A percentile compares a stretch with the other conserved stretches of the same genome.
Conservation (phyloP, 2,888 invertebrate species). For the Aradus depressus region DNA sequence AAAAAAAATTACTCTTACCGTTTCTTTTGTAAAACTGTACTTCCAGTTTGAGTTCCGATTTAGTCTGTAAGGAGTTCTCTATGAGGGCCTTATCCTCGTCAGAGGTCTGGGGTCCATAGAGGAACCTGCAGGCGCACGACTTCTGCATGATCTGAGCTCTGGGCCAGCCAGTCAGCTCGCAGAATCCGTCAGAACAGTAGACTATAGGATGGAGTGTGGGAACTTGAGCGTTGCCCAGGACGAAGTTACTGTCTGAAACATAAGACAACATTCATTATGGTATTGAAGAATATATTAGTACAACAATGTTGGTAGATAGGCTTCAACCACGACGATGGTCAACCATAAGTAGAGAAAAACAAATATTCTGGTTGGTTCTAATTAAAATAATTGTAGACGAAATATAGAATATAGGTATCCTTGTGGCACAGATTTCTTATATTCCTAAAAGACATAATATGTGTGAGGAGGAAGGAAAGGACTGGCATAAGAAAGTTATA, state of each 20-base stretch:
- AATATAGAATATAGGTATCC: no score
- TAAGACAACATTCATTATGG: no score
- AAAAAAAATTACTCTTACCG: constrained; percentile 48
- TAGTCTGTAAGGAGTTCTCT: constrained; percentile 77
- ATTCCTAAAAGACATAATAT: no score
- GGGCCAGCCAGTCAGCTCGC: constrained; percentile 86
- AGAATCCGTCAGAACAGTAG: constrained; percentile 92
- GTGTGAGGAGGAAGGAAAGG: no score
- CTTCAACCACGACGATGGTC: no score
- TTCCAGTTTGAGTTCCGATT: constrained; percentile 86
- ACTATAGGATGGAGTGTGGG: constrained; percentile 80
- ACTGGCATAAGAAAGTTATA: no score
- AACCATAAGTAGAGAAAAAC: no score
- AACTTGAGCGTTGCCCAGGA: constrained; percentile 90
- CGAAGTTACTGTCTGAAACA: constrained; percentile 86
- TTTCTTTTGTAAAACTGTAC: constrained; percentile 90
- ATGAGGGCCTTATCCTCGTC: constrained; percentile 82
- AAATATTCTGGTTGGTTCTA: no score
- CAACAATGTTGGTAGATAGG: no score
- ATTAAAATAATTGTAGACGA: no score
- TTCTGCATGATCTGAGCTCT: constrained; percentile 95
- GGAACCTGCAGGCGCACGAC: constrained; percentile 88
- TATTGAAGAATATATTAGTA: no score
- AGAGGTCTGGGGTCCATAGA: constrained; percentile 81
- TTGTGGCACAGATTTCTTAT: no score